These are phyloP conservation scores for Fragum whitleyi DNA, from an alignment of 2,888 invertebrate genomes.

Conservation along the genomic window DNA sequence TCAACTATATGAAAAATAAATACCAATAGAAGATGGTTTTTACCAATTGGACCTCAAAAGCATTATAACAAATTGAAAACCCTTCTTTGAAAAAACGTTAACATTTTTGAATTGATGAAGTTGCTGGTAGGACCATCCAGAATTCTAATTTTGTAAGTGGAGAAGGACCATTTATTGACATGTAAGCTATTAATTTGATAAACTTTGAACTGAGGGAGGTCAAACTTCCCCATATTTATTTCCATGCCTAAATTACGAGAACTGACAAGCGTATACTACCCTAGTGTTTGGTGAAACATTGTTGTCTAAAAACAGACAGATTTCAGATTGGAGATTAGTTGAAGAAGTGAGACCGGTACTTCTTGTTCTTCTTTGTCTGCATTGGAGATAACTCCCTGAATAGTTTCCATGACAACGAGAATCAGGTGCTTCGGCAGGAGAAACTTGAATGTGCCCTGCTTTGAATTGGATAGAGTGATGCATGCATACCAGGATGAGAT, in stretches of 20 bases:
- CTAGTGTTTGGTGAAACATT: background rate
- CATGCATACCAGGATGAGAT: constrained; percentile 9
- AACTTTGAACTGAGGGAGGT: constrained; percentile 4
- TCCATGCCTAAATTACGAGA: background rate
- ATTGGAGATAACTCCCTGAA: constrained; percentile 1
- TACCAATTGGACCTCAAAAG: background rate
- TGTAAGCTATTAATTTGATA: background rate
- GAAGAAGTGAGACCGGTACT: background rate
- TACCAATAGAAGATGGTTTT: background rate
- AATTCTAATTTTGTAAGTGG: constrained; percentile 5
- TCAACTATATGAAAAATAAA: constrained; percentile 1
- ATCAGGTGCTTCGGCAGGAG: constrained; percentile 2
- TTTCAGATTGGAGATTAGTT: no score
- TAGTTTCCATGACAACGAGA: constrained; percentile 23
- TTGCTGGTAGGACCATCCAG: background rate
- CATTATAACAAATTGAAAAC: background rate
- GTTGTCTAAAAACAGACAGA: background rate
- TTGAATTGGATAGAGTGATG: constrained; percentile 3
- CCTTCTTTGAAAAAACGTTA: no score
- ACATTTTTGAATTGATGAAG: no score
- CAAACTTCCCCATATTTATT: background rate
- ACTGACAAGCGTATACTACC: background rate
- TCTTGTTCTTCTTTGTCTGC: background rate
- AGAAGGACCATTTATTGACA: background rate
- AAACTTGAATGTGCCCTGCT: constrained; percentile 20